Evolutionary conservation across 2,888 invertebrate species (phyloP).

Genomic region (Gisinianus flammeolus): DNA sequence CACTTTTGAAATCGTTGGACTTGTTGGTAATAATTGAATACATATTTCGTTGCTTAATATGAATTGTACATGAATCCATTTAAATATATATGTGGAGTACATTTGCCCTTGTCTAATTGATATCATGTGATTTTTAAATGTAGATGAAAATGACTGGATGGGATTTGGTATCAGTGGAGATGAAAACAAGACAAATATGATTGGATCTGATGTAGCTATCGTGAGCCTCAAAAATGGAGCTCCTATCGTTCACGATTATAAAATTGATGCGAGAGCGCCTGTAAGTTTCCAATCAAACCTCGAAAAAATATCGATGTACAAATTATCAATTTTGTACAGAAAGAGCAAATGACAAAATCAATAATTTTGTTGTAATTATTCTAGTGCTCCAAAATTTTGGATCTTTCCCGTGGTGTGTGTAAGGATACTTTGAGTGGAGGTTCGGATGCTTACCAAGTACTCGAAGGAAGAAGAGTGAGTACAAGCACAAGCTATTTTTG

Average conservation of each 20-base stretch:
- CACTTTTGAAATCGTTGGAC: conserved; percentile 81
- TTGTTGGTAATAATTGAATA: conserved; percentile 65
- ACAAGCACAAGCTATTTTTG: neutral
- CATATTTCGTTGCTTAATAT: neutral
- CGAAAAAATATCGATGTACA: too few species aligned
- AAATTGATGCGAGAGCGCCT: conserved; percentile 80
- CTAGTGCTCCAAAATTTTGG: conserved; percentile 68
- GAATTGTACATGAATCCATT: conserved; percentile 29
- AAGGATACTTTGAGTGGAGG: conserved; percentile 82
- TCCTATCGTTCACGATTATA: conserved; percentile 81
- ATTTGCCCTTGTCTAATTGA: conserved; percentile 14
- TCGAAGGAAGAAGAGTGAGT: conserved; percentile 51
- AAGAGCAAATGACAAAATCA: too few species aligned
- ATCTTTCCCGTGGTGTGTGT: conserved; percentile 77
- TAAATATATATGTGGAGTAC: neutral
- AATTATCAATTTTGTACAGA: too few species aligned
- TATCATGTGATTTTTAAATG: neutral
- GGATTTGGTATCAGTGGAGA: conserved; percentile 87
- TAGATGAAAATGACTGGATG: conserved; percentile 79
- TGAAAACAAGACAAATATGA: conserved; percentile 74
- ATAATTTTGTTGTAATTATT: neutral
- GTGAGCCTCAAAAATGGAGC: conserved; percentile 72
- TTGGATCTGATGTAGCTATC: conserved; percentile 82
- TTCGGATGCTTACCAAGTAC: conserved; percentile 76
- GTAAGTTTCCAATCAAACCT: conserved; percentile 68